Base-by-base conservation (phyloP, 2,113 vertebrate genomes). In the Hemichromis elongatus region DNA sequence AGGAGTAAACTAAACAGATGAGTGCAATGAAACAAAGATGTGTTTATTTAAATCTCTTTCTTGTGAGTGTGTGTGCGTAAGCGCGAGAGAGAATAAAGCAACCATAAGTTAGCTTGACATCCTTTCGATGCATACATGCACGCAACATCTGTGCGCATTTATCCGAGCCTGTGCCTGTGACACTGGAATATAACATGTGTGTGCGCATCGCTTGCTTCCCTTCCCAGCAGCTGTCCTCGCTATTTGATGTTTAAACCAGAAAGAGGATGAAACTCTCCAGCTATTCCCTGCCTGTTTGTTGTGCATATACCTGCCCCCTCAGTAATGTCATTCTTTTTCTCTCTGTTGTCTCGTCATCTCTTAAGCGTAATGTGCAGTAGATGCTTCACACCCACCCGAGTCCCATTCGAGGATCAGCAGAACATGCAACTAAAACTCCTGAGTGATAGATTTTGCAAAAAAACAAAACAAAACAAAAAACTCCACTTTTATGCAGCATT, bases 211-310 rank as follows among this genome's bases (percentile, higher is more conserved):
- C 30, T 55, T 21, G 33, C 30, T 59, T 24, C 77, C 50, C 47
- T 47, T 50, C 54, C n/a, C 52, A 33, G 75, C 3, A 12, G 28
- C 55, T 53, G 56, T 82, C 80, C 55, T 52, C 33, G 52, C 50
- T 24, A 5, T 86, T 54, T 92, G 66, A 93, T 87, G 86, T 77
- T 68, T 68, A 88, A 93, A 85, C 54, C 90, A 87, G 79, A 87
- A 21, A 68, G 7, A 82, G 37, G 47, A 81, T 52, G 42, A 70
- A 79, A 35, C 80, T 73, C 33, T 33, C 53, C 73, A 59, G 53
- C 14, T 81, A 21, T 6, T 42, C 2, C 70, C 70, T 75, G 45
- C 70, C 28, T 75, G 28, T 75, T 30, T 2, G 33, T 66, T 40
- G 40, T 13, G 18, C 26, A 52, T 50, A 3, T 52, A 75, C 70